Conservation (phyloP, 1,140 invertebrate species). For the Himalopsyche phryganea region DNA sequence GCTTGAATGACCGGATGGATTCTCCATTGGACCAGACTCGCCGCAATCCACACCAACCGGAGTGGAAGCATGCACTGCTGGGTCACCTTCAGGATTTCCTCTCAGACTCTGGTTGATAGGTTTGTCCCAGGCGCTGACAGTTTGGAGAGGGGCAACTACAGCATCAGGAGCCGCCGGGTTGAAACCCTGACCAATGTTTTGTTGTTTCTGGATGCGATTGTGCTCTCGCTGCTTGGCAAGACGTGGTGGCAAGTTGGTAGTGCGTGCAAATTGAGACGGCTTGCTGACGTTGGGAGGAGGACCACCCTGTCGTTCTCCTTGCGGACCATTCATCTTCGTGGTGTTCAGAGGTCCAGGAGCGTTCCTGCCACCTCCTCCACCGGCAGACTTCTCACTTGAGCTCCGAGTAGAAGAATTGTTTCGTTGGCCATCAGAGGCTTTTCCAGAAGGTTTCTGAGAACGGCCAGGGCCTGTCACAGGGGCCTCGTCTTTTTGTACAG, state of each 20-base stretch:
- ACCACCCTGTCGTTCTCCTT: slow-evolving; percentile 48
- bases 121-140: slow-evolving; percentile 83
- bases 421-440: slow-evolving; percentile 46
- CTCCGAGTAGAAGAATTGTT: slow-evolving; percentile 48
- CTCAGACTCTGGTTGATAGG: slow-evolving; percentile 64
- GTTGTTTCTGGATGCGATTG: slow-evolving; percentile 28
- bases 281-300: slow-evolving; percentile 32
- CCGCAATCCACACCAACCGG: slow-evolving; percentile 46
- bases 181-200: slow-evolving; percentile 21
- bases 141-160: slow-evolving; percentile 54
- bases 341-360: slow-evolving; percentile 42
- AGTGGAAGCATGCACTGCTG: slow-evolving; percentile 31
- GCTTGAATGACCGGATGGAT: slow-evolving; percentile 50
- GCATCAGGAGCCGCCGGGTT: slow-evolving; percentile 46
- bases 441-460: slow-evolving; percentile 39
- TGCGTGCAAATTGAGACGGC: slow-evolving; percentile 56
- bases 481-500: slow-evolving; percentile 47
- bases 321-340: slow-evolving; percentile 51
- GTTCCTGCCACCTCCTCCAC: slow-evolving; percentile 26
- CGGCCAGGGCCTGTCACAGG: slow-evolving; percentile 44
- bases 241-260: slow-evolving; percentile 68
- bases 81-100: slow-evolving; percentile 20
- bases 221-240: slow-evolving; percentile 72
- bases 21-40: slow-evolving; percentile 39
- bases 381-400: slow-evolving; percentile 47